Evolutionary conservation across 1,140 invertebrate species (phyloP), one percentile per base, ranked within the genome.

Genomic region (Bombus polaris): DNA sequence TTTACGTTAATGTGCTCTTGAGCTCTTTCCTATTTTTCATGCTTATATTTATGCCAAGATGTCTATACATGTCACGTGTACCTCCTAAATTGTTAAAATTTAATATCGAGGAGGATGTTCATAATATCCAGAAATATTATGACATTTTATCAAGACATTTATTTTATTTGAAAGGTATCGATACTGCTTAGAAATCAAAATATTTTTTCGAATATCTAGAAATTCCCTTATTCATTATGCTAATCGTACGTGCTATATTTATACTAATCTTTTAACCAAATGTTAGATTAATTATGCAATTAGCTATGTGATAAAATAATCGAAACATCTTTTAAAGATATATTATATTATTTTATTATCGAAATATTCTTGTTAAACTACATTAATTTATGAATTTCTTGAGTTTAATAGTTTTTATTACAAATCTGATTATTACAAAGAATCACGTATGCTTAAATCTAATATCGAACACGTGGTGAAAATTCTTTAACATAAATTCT

Each of bases 1-100:
- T 89, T 88, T 74, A 37, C 13, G 9, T 18, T 35, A 65, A 53
- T 12, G 13, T 73, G n/a, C 28, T 42, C 22, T 73, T 12, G 35
- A 57, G 39, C 44, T 71, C 8, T 8, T 59, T 59, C 68, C 35
- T 25, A 72, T 35, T 18, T 35, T n/a, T 59, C 39, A 22, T 8
- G 8, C n/a, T 44, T n/a, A 73, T 74, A 42, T 35, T 75, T 75
- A n/a, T 53, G 18, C 25, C n/a, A 12, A 35, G 5, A 53, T 10
- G 13, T 74, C 32, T 6, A 80, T n/a, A 72, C 18, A 9, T 18
- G 25, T 10, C 32, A 9, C 12, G 10, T 35, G n/a, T 25, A 71
- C 15, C 4, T 42, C 6, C 1, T n/a, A 42, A 15, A 42, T 71
- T 71, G 28, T 71, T 1, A 15, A 42, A 25, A 70, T 39, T 39